Conservation (phyloP, 2,888 invertebrate species). For the Drosophila pseudotakahashii region DNA sequence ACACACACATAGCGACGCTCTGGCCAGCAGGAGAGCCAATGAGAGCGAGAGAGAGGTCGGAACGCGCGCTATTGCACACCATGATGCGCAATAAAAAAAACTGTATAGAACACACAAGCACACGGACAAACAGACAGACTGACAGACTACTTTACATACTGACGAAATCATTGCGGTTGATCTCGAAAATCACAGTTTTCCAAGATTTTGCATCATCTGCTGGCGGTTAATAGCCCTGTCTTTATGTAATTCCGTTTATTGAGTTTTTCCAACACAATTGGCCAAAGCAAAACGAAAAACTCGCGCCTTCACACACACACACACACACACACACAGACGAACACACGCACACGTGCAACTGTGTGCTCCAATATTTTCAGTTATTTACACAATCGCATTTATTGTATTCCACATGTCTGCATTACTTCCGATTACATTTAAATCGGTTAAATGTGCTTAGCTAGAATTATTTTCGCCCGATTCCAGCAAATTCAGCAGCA, state of each 20-base stretch:
- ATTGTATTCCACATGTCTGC: constrained; percentile 32
- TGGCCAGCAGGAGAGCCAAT: constrained; percentile 22
- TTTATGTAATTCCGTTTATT: constrained; percentile 69
- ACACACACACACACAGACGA: neutral
- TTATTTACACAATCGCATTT: constrained; percentile 70
- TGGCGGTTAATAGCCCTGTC: constrained; percentile 23
- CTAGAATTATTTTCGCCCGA: constrained; percentile 27
- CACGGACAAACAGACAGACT: constrained; percentile 35
- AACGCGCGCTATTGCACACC: constrained; percentile 60
- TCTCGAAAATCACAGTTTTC: constrained; percentile 52
- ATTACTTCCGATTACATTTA: constrained; percentile 38
- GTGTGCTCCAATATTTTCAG: constrained; percentile 67
- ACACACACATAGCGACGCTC: constrained; percentile 9
- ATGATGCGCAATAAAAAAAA: constrained; percentile 74
- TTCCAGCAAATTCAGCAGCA: constrained; percentile 48
- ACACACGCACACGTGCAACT: constrained; percentile 11
- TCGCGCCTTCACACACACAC: constrained; percentile 67
- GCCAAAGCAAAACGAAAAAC: constrained; percentile 42
- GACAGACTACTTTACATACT: constrained; percentile 51
- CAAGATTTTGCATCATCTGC: constrained; percentile 19
- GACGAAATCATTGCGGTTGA: constrained; percentile 55
- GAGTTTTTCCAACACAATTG: constrained; percentile 63
- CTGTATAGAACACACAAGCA: constrained; percentile 49
- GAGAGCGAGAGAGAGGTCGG: constrained; percentile 36
- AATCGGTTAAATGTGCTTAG: constrained; percentile 8